These are phyloP conservation scores for Vespertilio murinus DNA, from an alignment of 2,797 vertebrate genomes.

Conservation along the genomic window DNA sequence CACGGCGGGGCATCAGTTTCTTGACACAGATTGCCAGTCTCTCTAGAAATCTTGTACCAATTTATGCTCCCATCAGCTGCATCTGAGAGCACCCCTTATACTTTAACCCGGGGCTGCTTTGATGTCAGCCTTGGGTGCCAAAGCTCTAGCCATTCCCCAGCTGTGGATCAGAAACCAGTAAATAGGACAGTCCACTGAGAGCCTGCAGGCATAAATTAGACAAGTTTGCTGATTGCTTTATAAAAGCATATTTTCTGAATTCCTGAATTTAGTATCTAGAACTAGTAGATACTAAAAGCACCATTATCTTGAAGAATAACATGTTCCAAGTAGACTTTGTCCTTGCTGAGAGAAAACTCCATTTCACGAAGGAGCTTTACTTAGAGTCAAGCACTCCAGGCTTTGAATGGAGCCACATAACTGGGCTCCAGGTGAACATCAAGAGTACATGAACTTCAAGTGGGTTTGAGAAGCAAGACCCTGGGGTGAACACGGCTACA, in stretches of 20 bases:
- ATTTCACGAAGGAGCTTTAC: background rate
- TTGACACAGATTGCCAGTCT: background rate
- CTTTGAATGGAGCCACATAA: background rate
- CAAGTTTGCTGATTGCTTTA: background rate
- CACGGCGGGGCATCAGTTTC: background rate
- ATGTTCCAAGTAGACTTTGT: background rate
- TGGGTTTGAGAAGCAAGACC: background rate
- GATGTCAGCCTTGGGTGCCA: background rate
- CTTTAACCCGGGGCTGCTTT: background rate
- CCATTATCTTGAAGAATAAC: background rate
- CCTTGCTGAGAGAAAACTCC: background rate
- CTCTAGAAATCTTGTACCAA: background rate
- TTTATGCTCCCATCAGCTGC: background rate
- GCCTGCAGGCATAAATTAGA: background rate
- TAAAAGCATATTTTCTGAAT: background rate
- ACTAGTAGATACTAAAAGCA: background rate
- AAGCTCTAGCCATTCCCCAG: background rate
- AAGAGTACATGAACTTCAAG: background rate
- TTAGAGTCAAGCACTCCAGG: background rate
- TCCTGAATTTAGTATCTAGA: background rate
- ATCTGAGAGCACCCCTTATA: background rate
- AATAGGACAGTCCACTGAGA: background rate
- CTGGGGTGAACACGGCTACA: background rate
- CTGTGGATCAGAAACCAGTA: background rate
- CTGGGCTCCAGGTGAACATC: background rate